These are phyloP conservation scores for Stenolophus ochropezus DNA, from an alignment of 2,888 invertebrate species.

Conservation along the genomic window DNA sequence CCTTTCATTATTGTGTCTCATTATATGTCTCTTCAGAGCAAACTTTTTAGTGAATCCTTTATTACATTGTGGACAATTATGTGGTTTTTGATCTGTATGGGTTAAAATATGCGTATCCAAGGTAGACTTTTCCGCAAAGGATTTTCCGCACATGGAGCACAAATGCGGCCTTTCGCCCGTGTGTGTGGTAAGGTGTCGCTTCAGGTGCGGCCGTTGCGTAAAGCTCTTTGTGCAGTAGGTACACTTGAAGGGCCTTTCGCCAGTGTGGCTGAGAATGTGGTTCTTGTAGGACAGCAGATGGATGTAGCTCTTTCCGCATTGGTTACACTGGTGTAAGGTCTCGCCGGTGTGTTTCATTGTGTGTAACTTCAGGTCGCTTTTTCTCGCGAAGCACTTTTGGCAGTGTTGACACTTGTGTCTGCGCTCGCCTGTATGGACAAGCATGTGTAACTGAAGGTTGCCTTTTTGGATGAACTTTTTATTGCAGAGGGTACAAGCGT, in stretches of 20 bases:
- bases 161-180: constrained; percentile 28
- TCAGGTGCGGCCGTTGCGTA: constrained; percentile 20
- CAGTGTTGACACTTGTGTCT: constrained; percentile 21
- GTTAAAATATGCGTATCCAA: constrained; percentile 35
- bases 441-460: constrained; percentile 25
- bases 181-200: constrained; percentile 17
- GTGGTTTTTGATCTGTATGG: constrained; percentile 25
- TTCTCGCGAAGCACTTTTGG: constrained; percentile 7
- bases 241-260: constrained; percentile 20
- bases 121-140: constrained; percentile 18
- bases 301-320: constrained; percentile 41
- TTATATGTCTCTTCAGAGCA: constrained; percentile 9
- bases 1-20: constrained; percentile 18
- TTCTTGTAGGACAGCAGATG: constrained; percentile 31
- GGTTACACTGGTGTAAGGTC: constrained; percentile 16
- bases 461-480: constrained; percentile 48
- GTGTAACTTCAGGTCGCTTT: constrained; percentile 29
- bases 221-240: constrained; percentile 10
- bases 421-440: constrained; percentile 13
- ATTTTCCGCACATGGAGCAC: constrained; percentile 31
- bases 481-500: constrained; percentile 14
- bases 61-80: constrained; percentile 36
- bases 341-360: constrained; percentile 25
- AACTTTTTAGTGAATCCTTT: constrained; percentile 47
- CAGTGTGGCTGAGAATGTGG: constrained; percentile 10